Evolutionary conservation across 2,113 vertebrate species (phyloP), one percentile per base, ranked within the genome.

Genomic region (Candoia aspera): DNA sequence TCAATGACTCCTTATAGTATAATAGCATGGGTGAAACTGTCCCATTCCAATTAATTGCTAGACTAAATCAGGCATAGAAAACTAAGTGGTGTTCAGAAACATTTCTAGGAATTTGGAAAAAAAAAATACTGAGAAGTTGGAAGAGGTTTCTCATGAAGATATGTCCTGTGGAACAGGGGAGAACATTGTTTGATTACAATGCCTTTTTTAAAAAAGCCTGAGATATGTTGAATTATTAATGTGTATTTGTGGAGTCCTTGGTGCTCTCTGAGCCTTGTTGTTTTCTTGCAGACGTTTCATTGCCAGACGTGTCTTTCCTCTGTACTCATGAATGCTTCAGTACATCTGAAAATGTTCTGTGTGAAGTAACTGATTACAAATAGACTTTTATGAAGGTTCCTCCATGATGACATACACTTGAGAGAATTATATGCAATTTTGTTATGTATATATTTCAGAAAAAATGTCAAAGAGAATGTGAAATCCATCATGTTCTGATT

Each of bases 401-500:
- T 89, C 90, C 90, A 96, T 95, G 93, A 95, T 95, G 91, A 95
- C 37, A 88, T 93, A 88, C 91, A 42, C 87, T 46, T 91, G 92
- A 93, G 93, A 84, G 92, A 94, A 95, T 92, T 79, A 94, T 95
- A 95, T 85, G 90, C 89, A 95, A 92, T 91, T 94, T 91, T 95
- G 90, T 97, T 95, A 19, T 96, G 91, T 95, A 95, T 92, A 84
- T 59, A 96, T 96, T 97, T 96, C 94, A 94, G 92, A 90, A 94
- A 96, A 96, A 92, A 89, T 96, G 92, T 96, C 95, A 93, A 95
- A 85, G 84, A 91, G 94, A 29, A 88, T 87, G 68, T 54, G 93
- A 94, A 91, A 84, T 91, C 87, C 96, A 53, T 90, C 90, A 29
- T 49, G 54, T n/a, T 79, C 90, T 91, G 49, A 92, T 93, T 93